Conservation (phyloP, 2,797 vertebrate genomes). For the Craterocephalus amniculus region DNA sequence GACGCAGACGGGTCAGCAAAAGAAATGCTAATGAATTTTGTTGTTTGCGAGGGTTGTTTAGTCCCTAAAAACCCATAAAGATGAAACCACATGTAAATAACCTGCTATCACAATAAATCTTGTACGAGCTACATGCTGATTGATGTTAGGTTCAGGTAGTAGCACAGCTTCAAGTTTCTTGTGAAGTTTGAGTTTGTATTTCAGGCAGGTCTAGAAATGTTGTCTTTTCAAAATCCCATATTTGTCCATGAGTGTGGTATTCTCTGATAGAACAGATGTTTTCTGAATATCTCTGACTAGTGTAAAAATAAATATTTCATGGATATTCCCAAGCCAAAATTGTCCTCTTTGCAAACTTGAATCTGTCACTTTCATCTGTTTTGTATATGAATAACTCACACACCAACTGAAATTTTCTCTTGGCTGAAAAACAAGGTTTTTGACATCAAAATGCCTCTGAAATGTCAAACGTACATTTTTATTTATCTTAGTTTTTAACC, state of each 20-base stretch:
- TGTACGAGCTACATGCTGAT: conserved; percentile 34
- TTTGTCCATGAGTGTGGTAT: neutral
- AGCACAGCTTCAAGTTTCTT: conserved; percentile 7
- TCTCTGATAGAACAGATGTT: neutral
- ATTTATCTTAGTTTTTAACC: neutral
- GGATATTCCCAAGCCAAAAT: neutral
- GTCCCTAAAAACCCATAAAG: conserved; percentile 39
- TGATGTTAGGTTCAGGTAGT: conserved; percentile 14
- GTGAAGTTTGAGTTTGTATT: neutral
- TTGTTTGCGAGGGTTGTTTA: conserved; percentile 38
- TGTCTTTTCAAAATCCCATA: neutral
- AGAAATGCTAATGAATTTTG: conserved; percentile 65
- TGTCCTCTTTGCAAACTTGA: neutral
- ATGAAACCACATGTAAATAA: conserved; percentile 54
- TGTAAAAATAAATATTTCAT: conserved; percentile 1
- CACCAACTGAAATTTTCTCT: neutral
- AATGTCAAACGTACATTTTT: neutral
- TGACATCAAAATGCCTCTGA: neutral
- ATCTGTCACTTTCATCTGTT: neutral
- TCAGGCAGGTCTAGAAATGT: neutral
- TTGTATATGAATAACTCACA: neutral
- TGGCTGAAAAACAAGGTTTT: neutral
- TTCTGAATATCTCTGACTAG: neutral
- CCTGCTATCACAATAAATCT: conserved; percentile 45
- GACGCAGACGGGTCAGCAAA: conserved; percentile 39